Percentiles rank a stretch among this genome's conserved stretches.
Evolutionary conservation across 2,113 vertebrate genomes (phyloP).

Genomic region (Boulengeromyrus knoepffleri): DNA sequence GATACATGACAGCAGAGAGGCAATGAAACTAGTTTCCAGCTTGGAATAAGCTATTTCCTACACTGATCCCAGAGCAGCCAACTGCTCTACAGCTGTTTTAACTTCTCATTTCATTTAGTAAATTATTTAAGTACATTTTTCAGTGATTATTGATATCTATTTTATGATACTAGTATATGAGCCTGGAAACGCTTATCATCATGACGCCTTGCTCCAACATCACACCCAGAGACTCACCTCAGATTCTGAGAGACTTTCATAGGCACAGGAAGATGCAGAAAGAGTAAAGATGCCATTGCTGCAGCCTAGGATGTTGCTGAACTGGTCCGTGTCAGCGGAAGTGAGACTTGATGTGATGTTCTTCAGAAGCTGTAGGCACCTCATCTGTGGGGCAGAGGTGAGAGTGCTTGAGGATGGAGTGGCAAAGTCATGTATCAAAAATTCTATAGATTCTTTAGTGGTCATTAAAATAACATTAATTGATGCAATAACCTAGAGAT

Average conservation of each 20-base stretch:
- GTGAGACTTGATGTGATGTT: neutral
- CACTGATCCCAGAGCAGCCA: neutral
- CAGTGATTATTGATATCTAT: neutral
- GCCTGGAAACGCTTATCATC: neutral
- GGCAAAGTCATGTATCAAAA: neutral
- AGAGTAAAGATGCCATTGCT: neutral
- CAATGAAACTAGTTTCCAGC: neutral
- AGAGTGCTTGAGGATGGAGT: neutral
- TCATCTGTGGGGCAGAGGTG: neutral
- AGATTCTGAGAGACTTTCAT: neutral
- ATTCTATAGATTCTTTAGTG: neutral
- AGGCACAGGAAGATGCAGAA: slow-evolving; percentile 10
- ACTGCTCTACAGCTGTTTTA: neutral
- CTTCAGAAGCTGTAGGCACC: slow-evolving; percentile 4
- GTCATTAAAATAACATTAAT: neutral
- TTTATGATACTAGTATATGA: neutral
- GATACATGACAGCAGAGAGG: neutral
- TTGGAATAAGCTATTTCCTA: neutral
- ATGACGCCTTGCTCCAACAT: neutral
- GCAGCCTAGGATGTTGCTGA: neutral
- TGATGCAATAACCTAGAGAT: neutral
- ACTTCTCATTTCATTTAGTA: neutral
- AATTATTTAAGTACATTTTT: neutral
- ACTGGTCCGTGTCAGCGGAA: neutral
- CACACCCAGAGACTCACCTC: neutral